Conservation (phyloP, 2,113 vertebrate genomes). For the Mormyrus lacerda region DNA sequence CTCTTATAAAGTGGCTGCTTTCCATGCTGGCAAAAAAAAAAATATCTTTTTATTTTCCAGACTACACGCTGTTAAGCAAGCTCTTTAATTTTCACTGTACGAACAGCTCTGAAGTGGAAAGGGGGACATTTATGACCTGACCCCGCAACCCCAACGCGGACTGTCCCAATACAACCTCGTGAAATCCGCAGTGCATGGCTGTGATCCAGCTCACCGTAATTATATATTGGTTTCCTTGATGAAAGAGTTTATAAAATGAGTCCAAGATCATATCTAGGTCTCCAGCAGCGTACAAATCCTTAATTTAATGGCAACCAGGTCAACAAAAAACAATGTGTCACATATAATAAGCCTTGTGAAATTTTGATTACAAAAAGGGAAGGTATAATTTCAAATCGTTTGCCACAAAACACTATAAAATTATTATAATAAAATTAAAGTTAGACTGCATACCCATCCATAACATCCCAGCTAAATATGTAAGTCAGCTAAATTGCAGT, state of each 20-base stretch:
- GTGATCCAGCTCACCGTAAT: conserved; percentile 36
- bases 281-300: neutral
- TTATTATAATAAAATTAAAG: neutral
- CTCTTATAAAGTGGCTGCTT: neutral
- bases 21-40: neutral
- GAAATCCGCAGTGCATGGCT: conserved; percentile 29
- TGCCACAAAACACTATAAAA: neutral
- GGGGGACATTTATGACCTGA: neutral
- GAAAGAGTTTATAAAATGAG: neutral
- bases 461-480: neutral
- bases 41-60: neutral
- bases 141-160: conserved; percentile 1
- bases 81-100: neutral
- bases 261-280: neutral
- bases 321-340: conserved; percentile 3
- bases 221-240: conserved; percentile 21
- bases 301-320: neutral
- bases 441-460: neutral
- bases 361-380: neutral
- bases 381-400: neutral
- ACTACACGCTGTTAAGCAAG: neutral
- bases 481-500: neutral
- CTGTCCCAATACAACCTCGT: conserved; percentile 26
- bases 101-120: conserved; percentile 12
- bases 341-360: conserved; percentile 1